Percentiles rank a stretch among this genome's conserved stretches.
These are phyloP conservation scores for human (Homo sapiens) DNA, from an alignment of 2,113 vertebrate genomes.

Conservation along the genomic window DNA sequence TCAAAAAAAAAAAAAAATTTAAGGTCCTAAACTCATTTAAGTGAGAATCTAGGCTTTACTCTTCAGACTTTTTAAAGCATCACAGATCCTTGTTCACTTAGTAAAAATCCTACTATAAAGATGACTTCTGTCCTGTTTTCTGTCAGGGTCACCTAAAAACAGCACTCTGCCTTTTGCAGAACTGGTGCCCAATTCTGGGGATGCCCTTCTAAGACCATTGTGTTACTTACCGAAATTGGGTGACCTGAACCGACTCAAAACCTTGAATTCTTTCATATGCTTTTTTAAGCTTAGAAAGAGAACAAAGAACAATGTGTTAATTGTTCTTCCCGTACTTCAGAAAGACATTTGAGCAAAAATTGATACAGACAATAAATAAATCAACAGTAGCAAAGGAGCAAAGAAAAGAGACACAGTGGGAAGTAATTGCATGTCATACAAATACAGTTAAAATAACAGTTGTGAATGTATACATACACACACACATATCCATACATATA, in stretches of 20 bases:
- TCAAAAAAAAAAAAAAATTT: neutral
- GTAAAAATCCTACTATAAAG: neutral
- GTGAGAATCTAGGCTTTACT: neutral
- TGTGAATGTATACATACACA: neutral
- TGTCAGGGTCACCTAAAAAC: neutral
- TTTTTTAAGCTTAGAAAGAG: constrained; percentile 68
- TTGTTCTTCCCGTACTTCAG: neutral
- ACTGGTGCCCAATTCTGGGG: neutral
- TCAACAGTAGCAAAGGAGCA: neutral
- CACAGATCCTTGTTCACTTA: neutral
- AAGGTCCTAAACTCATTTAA: neutral
- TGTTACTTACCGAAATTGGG: constrained; percentile 76
- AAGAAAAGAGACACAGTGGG: neutral
- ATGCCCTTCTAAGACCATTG: neutral
- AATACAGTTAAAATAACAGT: neutral
- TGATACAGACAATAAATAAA: neutral
- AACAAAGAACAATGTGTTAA: constrained; percentile 40
- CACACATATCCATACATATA: rapidly evolving
- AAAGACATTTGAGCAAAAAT: constrained; percentile 13
- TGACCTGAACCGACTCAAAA: constrained; percentile 73
- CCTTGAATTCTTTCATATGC: constrained; percentile 55
- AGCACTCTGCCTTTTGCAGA: neutral
- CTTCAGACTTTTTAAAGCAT: neutral
- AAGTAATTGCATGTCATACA: neutral
- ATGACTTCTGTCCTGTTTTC: neutral